Conservation (phyloP, 2,888 invertebrate genomes). For the Mystacides longicornis region DNA sequence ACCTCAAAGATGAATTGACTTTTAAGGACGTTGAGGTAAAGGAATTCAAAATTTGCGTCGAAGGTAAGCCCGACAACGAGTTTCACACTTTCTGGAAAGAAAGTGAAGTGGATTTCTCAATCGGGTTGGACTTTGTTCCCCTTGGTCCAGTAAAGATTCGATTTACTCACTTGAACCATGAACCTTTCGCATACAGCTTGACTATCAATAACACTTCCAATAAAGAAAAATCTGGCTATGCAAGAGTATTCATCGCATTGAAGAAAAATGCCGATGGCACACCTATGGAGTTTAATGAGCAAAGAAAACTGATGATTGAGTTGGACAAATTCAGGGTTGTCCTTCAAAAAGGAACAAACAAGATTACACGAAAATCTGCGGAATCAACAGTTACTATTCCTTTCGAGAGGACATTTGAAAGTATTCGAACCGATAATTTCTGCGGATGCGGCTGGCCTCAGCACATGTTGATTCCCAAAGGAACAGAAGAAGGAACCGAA, state of each 20-base stretch:
- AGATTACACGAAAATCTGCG: slow-evolving; percentile 43
- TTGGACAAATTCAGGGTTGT: slow-evolving; percentile 57
- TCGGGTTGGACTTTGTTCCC: slow-evolving; percentile 70
- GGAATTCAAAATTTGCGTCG: slow-evolving; percentile 36
- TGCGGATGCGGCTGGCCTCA: slow-evolving; percentile 62
- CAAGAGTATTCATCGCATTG: slow-evolving; percentile 60
- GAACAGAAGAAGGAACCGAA: slow-evolving; percentile 43
- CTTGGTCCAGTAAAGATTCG: slow-evolving; percentile 63
- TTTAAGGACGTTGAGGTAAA: slow-evolving; percentile 49
- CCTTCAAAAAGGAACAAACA: slow-evolving; percentile 53
- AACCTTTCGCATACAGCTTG: slow-evolving; percentile 53
- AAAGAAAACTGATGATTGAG: slow-evolving; percentile 56
- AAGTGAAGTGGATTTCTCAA: slow-evolving; percentile 70
- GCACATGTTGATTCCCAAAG: slow-evolving; percentile 52
- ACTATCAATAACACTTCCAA: slow-evolving; percentile 28
- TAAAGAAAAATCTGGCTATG: slow-evolving; percentile 47
- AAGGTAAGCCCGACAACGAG: slow-evolving; percentile 39
- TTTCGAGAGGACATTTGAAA: slow-evolving; percentile 48
- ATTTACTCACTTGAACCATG: slow-evolving; percentile 73
- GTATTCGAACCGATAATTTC: slow-evolving; percentile 39
- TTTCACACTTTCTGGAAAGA: slow-evolving; percentile 74
- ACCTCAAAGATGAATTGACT: slow-evolving; percentile 28
- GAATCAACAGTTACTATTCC: slow-evolving; percentile 56
- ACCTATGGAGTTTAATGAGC: slow-evolving; percentile 49
- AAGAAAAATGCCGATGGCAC: slow-evolving; percentile 57